phyloP scores from a whole-genome alignment of 2,113 vertebrate genomes.

The Globicephala melas region DNA sequence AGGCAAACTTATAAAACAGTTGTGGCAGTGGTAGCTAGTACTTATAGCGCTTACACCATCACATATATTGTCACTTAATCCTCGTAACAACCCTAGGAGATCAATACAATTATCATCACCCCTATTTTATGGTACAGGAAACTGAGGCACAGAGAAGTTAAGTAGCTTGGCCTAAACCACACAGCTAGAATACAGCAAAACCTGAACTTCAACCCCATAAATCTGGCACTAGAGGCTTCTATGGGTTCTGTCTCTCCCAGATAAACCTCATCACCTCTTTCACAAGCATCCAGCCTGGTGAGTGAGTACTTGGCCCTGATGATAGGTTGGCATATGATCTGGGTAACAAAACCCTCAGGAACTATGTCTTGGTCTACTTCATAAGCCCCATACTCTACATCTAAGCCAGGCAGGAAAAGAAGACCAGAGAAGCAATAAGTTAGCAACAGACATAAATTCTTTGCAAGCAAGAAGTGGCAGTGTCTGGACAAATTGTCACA shows the following conservation, averaged over 20 bases:
- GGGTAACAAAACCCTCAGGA: background rate
- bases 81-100: background rate
- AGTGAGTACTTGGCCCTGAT: background rate
- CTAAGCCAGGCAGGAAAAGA: background rate
- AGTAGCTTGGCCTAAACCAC: background rate
- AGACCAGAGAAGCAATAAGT: background rate
- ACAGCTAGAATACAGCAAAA: background rate
- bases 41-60: background rate
- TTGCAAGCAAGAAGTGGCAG: constrained; percentile 29
- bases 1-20: background rate
- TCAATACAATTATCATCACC: background rate
- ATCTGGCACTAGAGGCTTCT: background rate
- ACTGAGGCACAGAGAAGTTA: background rate
- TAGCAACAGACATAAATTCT: background rate
- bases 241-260: background rate
- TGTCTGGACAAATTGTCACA: background rate
- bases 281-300: background rate
- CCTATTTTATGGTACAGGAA: background rate
- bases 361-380: background rate
- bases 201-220: background rate
- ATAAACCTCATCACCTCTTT: background rate
- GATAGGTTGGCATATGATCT: background rate
- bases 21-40: background rate
- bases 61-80: background rate
- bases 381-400: too few species aligned